phyloP scores from a whole-genome alignment of 2,888 invertebrate genomes.

The Leucozona laternaria region DNA sequence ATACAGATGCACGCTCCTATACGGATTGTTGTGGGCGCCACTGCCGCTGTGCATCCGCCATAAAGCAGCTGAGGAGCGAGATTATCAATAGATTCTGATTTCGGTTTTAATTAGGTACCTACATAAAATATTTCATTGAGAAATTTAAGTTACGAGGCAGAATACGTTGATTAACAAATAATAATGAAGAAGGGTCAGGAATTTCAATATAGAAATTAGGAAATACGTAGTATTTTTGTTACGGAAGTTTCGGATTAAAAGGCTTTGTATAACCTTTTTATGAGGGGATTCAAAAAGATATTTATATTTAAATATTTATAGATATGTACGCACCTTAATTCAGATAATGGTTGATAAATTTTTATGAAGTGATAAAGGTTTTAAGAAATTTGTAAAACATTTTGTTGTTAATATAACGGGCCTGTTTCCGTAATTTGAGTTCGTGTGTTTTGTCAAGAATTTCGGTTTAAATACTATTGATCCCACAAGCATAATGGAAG shows the following conservation, averaged over 20 bases:
- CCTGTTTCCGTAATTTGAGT: too few relatives aligned
- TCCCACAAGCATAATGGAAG: too few relatives aligned
- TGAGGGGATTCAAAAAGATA: not conserved
- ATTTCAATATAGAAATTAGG: not conserved
- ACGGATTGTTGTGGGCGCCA: constrained; percentile 23
- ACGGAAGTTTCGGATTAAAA: not conserved
- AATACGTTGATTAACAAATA: constrained; percentile 3
- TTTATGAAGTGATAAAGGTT: not conserved
- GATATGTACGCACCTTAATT: too few relatives aligned
- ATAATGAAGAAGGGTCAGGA: constrained; percentile 22
- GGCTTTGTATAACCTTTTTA: not conserved
- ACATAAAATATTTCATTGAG: constrained; percentile 15
- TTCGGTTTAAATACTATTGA: too few relatives aligned
- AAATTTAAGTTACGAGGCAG: constrained; percentile 4
- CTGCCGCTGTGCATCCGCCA: not conserved
- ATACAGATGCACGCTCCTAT: constrained; percentile 20
- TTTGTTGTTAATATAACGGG: too few relatives aligned
- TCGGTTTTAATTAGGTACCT: constrained; percentile 1
- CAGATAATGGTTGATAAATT: not conserved
- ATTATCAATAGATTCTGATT: constrained; percentile 14
- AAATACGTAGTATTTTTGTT: not conserved
- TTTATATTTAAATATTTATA: too few relatives aligned
- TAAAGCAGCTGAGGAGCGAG: not conserved
- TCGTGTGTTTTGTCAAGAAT: too few relatives aligned
- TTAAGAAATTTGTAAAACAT: too few relatives aligned